These are phyloP conservation scores for human (Homo sapiens) DNA, from an alignment of 2,113 vertebrate species.

Conservation along the genomic window DNA sequence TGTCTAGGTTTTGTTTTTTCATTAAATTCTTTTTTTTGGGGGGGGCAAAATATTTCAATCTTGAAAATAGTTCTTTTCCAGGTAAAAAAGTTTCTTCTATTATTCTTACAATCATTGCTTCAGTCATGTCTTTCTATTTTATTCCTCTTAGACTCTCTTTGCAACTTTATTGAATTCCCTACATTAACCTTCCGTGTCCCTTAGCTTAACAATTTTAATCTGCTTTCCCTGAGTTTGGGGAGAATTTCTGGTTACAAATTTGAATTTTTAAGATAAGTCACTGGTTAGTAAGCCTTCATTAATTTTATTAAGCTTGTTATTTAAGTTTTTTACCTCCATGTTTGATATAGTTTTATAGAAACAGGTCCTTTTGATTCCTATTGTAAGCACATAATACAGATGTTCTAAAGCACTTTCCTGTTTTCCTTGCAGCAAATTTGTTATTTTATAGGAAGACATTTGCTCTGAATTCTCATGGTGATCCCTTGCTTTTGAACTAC, in stretches of 20 bases:
- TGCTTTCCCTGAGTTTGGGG: not conserved
- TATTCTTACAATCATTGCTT: not conserved
- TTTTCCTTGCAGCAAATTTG: slow-evolving; percentile 14
- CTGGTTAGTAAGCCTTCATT: not conserved
- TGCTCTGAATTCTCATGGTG: slow-evolving; percentile 40
- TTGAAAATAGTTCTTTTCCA: not conserved
- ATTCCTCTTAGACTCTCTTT: not conserved
- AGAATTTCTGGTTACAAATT: not conserved
- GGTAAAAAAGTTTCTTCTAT: not conserved
- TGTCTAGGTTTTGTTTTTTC: not conserved
- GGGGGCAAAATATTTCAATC: not conserved
- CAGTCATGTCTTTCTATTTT: not conserved
- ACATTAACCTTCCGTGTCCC: not conserved
- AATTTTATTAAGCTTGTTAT: not conserved
- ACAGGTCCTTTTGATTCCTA: not conserved
- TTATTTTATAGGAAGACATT: slow-evolving; percentile 48
- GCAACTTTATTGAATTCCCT: not conserved
- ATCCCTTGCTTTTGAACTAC: slow-evolving; percentile 40
- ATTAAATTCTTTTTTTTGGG: not conserved
- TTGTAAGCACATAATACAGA: not conserved
- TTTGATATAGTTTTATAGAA: slow-evolving; percentile 29
- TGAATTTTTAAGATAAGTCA: not conserved
- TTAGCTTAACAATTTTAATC: not conserved
- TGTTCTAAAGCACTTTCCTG: not conserved
- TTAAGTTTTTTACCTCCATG: not conserved